Evolutionary conservation across 2,113 vertebrate genomes (phyloP), one percentile per base, ranked within the genome.

Genomic region (Gymnobelideus leadbeateri): DNA sequence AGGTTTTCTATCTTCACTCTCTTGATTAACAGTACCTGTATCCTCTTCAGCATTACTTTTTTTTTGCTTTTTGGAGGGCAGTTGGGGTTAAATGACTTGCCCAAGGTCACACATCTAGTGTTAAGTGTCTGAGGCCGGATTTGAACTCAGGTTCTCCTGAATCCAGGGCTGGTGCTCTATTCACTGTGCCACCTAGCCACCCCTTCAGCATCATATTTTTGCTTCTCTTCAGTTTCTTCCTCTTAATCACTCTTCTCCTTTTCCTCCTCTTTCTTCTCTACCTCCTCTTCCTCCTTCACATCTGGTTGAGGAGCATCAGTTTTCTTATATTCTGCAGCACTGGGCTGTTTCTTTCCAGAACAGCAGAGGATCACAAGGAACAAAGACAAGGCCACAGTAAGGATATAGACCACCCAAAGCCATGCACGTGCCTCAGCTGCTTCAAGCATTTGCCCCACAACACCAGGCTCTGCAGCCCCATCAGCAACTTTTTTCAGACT

Each of bases 401-500:
- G 98, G 94, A 99, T 99, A 95, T 99, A 99, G 91, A 99, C 99
- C 6, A 99, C 98, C 99, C 99, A 99, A 57, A 99, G 99, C 99
- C 99, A 99, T 0, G 99, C 99, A 68, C 99, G 99, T 96, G 99
- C 99, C 96, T 99, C 99, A 3, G 99, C 99, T 8, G 99, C 99
- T 2, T 98, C 99, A 94, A 99, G 98, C 99, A 99, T 99, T 98
- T 99, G 99, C n/a, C 98, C 98, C 26, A 99, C 99, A 68, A 99
- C 98, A 53, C 99, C 99, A 8, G 99, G 99, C 99, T 99, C 99
- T 0, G 99, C 99, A 43, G 99, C 99, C 21, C 99, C 99, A 96
- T 99, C 99, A 0, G 99, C 99, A 16, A 99, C 99, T 98, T 99
- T 99, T 98, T 99, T 99, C 98, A 99, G 98, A 1, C 99, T 99